Percentiles rank a stretch among this genome's conserved stretches.
Conservation (phyloP, 2,888 invertebrate species). For the Folsomia manolachei region DNA sequence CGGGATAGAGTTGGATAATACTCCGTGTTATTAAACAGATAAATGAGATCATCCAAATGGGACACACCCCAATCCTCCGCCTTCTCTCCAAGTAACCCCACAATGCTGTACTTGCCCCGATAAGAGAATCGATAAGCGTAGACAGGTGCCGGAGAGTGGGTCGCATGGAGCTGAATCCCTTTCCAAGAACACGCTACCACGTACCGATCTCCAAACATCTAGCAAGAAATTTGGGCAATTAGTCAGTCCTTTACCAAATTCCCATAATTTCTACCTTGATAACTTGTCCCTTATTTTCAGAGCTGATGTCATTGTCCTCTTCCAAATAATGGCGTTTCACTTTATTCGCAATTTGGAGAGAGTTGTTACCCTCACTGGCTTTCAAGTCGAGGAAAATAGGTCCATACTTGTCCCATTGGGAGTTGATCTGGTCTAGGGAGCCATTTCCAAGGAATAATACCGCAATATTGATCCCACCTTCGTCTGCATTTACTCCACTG, state of each 20-base stretch:
- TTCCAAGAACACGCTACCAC: constrained; percentile 42
- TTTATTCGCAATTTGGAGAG: constrained; percentile 12
- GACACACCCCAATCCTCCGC: constrained; percentile 48
- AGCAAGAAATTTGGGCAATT: no score
- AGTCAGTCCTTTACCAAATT: no score
- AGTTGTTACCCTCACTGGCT: constrained; percentile 16
- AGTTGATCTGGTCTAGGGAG: constrained; percentile 35
- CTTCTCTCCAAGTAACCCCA: constrained; percentile 42
- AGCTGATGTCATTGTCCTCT: constrained; percentile 31
- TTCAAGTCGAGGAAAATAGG: constrained; percentile 43
- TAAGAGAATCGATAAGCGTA: constrained; percentile 45
- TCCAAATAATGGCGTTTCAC: constrained; percentile 41
- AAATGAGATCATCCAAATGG: constrained; percentile 47
- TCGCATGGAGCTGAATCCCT: constrained; percentile 44
- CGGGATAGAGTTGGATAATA: constrained; percentile 39
- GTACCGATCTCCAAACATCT: constrained; percentile 47
- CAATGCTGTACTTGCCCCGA: constrained; percentile 42
- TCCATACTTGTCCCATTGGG: constrained; percentile 45
- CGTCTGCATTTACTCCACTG: constrained; percentile 42
- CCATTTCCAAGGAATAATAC: constrained; percentile 33
- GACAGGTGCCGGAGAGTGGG: constrained; percentile 34
- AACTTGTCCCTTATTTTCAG: constrained; percentile 36
- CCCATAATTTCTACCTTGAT: constrained; percentile 42
- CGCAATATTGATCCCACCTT: constrained; percentile 45
- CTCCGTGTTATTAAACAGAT: constrained; percentile 43